Base-by-base conservation (phyloP, 2,888 invertebrate genomes). In the Beris chalybata region DNA sequence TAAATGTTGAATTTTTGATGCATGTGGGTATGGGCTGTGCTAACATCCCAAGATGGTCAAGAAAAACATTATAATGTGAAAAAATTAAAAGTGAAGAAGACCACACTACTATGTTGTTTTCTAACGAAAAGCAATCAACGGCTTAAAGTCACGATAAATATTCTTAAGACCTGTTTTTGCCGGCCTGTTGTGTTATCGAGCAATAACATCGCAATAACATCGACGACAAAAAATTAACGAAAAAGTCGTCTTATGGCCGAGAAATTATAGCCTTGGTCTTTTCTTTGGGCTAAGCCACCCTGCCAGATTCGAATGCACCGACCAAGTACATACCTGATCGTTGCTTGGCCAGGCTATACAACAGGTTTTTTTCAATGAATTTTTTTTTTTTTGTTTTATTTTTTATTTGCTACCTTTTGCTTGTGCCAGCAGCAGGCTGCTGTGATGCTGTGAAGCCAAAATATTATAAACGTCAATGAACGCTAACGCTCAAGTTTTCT, bases 381-480 rank as follows among this genome's bases (percentile, higher is more conserved):
- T 52, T 29, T 52, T 52, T 52, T 3, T 52, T 29, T 52, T 52
- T 52, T 29, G 4, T 22, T 52, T 52, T 22, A 22, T 22, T 52
- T 52, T 52, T 52, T 5, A 12, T 15, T 52, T 52, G 29, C 22
- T 52, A 29, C 12, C 52, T 6, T 38, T 38, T 38, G 38, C 38
- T 38, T 38, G 38, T 9, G 38, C 38, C 38, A 7, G 38, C 38
- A 38, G 38, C 38, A 38, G 38, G 7, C 38, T 38, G 5, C 38
- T 7, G 38, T 22, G 22, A 22, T 22, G 22, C 22, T 22, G 22
- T 22, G 5, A 59, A 66, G 11, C 59, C 65, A 59, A 64, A 54
- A 52, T 29, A 38, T 38, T 38, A 9, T 3, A 45, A 64, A 54
- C 58, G 63, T 65, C 65, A 56, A 54, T 64, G 64, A 59, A 67